Evolutionary conservation across 2,113 vertebrate species (phyloP).

Genomic region (Nibea coibor): DNA sequence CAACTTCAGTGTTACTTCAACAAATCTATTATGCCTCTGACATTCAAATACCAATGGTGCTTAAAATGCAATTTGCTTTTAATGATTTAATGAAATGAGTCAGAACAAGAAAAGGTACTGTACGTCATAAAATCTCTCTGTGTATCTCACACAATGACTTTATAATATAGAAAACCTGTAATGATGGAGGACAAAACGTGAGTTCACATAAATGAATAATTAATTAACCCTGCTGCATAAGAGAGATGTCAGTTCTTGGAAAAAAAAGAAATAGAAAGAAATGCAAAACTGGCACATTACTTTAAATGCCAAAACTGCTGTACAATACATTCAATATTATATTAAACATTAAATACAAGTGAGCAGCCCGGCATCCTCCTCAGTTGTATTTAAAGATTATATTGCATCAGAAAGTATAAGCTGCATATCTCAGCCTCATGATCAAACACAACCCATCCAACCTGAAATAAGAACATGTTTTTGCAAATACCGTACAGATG

Average conservation of each 20-base stretch:
- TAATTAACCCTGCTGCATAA: background rate
- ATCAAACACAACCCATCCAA: constrained; percentile 55
- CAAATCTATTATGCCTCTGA: constrained; percentile 63
- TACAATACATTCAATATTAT: constrained; percentile 28
- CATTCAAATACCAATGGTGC: constrained; percentile 59
- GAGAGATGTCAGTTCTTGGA: constrained; percentile 20
- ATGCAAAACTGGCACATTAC: constrained; percentile 27
- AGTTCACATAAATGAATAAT: constrained; percentile 21
- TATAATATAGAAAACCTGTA: constrained; percentile 44
- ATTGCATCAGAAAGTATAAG: constrained; percentile 26
- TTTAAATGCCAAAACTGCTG: background rate
- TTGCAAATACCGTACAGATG: constrained; percentile 49
- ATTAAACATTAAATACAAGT: constrained; percentile 48
- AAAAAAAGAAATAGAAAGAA: constrained; percentile 6
- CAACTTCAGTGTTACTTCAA: constrained; percentile 57
- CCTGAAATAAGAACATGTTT: constrained; percentile 56
- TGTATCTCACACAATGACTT: constrained; percentile 55
- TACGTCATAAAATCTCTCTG: constrained; percentile 66
- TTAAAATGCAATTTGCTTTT: constrained; percentile 59
- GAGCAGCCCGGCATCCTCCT: background rate
- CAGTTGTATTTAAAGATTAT: constrained; percentile 18
- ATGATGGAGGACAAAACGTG: constrained; percentile 21
- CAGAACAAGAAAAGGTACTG: constrained; percentile 40
- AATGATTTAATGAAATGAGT: constrained; percentile 73
- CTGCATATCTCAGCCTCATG: constrained; percentile 37